Evolutionary conservation across 2,797 vertebrate species (phyloP).

Genomic region (Pterois miles): DNA sequence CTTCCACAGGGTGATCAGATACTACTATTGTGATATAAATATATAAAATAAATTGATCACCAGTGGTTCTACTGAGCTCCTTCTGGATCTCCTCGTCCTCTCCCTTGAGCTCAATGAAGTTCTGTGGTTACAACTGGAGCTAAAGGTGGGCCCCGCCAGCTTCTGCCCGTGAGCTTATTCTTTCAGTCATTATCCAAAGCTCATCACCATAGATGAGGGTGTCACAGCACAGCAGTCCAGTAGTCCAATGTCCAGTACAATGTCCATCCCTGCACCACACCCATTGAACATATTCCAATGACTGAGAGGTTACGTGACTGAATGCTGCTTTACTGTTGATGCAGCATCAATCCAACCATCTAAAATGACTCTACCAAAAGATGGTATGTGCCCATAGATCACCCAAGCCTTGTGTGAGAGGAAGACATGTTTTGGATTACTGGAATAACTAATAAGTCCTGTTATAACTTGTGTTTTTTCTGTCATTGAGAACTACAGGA

Average conservation of each 20-base stretch:
- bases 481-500: constrained; percentile 3
- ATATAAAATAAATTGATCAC: no score
- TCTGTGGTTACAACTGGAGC: background rate
- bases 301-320: background rate
- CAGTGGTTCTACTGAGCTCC: background rate
- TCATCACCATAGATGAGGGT: background rate
- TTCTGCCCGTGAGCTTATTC: background rate
- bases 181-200: background rate
- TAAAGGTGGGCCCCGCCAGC: no score
- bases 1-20: background rate
- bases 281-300: background rate
- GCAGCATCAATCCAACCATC: background rate
- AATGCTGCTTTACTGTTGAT: background rate
- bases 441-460: constrained; percentile 15
- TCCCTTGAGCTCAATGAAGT: background rate
- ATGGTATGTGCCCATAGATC: constrained; percentile 5
- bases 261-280: background rate
- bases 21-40: no score
- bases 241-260: background rate
- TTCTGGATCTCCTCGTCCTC: background rate
- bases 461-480: constrained; percentile 34
- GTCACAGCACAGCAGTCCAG: background rate
- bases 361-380: background rate
- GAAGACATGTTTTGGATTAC: background rate
- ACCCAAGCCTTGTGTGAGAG: constrained; percentile 15